Base-by-base conservation (phyloP, 64 coral and sea anemone genomes). In the Pocillopora verrucosa region DNA sequence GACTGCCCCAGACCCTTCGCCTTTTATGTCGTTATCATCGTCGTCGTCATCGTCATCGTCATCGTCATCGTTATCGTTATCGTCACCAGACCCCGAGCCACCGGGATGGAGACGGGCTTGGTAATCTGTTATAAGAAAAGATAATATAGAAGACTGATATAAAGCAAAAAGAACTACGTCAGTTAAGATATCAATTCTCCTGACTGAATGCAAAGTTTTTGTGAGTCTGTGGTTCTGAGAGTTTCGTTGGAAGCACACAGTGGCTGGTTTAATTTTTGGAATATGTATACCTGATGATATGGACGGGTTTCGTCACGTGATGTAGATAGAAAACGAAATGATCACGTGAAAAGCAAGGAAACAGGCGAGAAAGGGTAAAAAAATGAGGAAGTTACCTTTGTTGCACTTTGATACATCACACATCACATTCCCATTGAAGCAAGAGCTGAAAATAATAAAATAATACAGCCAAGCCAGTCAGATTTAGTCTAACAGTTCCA, bases 341-440 rank as follows among this genome's bases (percentile, higher is more conserved):
- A 17, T 77, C 20, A 19, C 6, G 15, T 1, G 9, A 0, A 16
- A 56, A 77, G 69, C 14, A 24, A 36, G 73, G 38, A 75, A 22
- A 51, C 36, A 56, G 25, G 51, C 16, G 24, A 4, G 24, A 38
- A 13, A 9, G 73, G 13, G 9, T 17, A 41, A 10, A 56, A 77
- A 10, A 10, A 19, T 9, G 19, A 77, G 5, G 37, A 13, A 51
- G 9, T 79, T 72, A 84, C 82, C 82, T 84, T 72, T 84, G 82
- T 84, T 84, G 82, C 82, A 84, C 11, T 84, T 84, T 67, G 82
- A 15, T 13, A 84, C 82, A 14, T 84, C 82, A 38, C 82, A 84
- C 82, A 84, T 84, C 37, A 84, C 19, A n/a, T 84, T 84, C 5
- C 82, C 82, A 57, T 84, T 84, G 20, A 84, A 84, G 20, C 82